A percentile compares a stretch with the other conserved stretches of the same genome.
phyloP scores from a whole-genome alignment of 2,113 vertebrate species.

The Atractosteus spatula region DNA sequence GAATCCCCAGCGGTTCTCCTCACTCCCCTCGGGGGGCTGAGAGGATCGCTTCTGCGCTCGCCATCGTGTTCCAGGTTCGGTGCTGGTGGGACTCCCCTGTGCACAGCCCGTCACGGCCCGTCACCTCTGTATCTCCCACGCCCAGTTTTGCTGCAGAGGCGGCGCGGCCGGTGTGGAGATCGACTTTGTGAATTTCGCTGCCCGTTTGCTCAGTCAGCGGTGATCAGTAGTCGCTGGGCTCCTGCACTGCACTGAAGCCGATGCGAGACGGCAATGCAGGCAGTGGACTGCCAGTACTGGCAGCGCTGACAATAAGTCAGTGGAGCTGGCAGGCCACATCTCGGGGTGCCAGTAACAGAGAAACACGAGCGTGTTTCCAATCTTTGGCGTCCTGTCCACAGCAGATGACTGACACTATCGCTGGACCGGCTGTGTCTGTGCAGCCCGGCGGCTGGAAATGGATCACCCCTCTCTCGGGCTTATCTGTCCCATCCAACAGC shows the following conservation, averaged over 20 bases:
- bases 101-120: no score
- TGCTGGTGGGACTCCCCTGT: no score
- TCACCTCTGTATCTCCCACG: no score
- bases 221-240: not conserved
- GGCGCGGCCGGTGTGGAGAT: no score
- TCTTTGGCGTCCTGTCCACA: slow-evolving; percentile 25
- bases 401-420: slow-evolving; percentile 50
- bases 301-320: slow-evolving; percentile 12
- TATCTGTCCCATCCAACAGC: slow-evolving; percentile 32
- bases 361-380: slow-evolving; percentile 16
- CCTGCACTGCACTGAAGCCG: not conserved
- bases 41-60: no score
- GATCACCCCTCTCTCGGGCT: slow-evolving; percentile 40
- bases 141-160: no score
- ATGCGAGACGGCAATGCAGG: not conserved
- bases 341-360: slow-evolving; percentile 10
- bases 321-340: slow-evolving; percentile 9
- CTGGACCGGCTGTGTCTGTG: slow-evolving; percentile 42
- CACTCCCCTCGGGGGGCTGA: no score
- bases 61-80: no score
- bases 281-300: not conserved
- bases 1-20: no score
- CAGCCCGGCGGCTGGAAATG: slow-evolving; percentile 42
- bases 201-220: not conserved
- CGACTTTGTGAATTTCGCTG: not conserved